Conservation (phyloP, 1,140 invertebrate genomes). For the Myzus persicae region DNA sequence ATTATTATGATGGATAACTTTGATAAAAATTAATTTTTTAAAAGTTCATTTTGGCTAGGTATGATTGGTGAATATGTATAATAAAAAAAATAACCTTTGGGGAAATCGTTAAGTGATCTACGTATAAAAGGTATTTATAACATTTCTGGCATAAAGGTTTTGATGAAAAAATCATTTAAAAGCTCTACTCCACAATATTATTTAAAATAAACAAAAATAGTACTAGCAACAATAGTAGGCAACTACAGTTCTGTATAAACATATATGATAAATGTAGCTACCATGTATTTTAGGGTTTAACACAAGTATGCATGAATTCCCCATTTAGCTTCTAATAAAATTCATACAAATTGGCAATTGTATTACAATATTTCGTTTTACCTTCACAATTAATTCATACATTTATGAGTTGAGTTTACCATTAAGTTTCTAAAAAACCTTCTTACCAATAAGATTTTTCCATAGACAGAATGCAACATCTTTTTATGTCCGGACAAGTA, state of each 20-base stretch:
- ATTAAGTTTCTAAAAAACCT: too few species aligned
- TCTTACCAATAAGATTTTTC: too few species aligned
- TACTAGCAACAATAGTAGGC: neutral
- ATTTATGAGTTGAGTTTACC: too few species aligned
- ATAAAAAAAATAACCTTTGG: neutral
- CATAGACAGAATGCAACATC: too few species aligned
- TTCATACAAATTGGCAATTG: too few species aligned
- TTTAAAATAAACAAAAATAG: neutral
- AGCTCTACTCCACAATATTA: neutral
- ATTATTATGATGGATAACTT: constrained; percentile 9
- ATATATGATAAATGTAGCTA: neutral
- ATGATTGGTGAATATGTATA: neutral
- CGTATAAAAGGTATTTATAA: neutral
- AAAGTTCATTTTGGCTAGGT: neutral
- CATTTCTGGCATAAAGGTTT: neutral
- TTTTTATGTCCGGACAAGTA: too few species aligned
- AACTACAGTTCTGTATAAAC: neutral
- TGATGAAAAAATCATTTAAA: neutral
- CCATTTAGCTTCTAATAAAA: neutral
- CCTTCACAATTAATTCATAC: too few species aligned
- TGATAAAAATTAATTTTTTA: neutral
- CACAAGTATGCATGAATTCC: too few species aligned
- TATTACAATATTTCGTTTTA: too few species aligned
- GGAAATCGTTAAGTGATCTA: neutral
- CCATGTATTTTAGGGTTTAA: too few species aligned